Conservation (phyloP, 1,140 invertebrate genomes). For the Drosophila azteca region DNA sequence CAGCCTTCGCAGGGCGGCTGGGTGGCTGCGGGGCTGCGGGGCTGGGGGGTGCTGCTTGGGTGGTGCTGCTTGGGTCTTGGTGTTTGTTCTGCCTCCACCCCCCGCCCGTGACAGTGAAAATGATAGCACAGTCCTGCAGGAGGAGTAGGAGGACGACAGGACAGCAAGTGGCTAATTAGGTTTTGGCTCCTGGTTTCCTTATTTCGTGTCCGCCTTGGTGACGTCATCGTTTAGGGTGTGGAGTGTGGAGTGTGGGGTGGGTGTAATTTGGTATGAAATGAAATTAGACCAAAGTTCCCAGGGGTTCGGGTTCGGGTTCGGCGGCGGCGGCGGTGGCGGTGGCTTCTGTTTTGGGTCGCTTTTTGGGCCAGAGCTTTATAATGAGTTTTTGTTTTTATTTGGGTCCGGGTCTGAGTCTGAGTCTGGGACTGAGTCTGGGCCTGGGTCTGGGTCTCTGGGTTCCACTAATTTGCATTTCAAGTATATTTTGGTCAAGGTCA, state of each 20-base stretch:
- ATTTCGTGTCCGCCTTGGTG: constrained; percentile 32
- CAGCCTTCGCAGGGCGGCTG: constrained; percentile 15
- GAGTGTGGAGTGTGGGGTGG: constrained; percentile 15
- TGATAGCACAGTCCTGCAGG: constrained; percentile 42
- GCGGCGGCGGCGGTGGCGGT: constrained; percentile 19
- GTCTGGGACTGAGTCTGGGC: constrained; percentile 29
- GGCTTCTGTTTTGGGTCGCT: constrained; percentile 9
- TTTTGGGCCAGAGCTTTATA: constrained; percentile 47
- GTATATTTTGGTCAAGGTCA: constrained; percentile 68
- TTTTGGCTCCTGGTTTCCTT: constrained; percentile 55
- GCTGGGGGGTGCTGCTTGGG: too few relatives aligned
- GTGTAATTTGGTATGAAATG: constrained; percentile 76
- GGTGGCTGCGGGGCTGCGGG: too few relatives aligned
- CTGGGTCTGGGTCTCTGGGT: constrained; percentile 21
- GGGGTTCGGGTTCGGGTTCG: constrained; percentile 4
- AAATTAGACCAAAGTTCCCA: constrained; percentile 54
- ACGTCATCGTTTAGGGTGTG: constrained; percentile 51
- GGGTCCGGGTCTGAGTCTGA: constrained; percentile 27
- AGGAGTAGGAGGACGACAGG: constrained; percentile 19
- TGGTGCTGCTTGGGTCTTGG: constrained; percentile 1
- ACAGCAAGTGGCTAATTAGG: constrained; percentile 67
- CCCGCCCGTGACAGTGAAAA: constrained; percentile 64
- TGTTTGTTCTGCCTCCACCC: neutral
- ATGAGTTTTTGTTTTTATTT: constrained; percentile 77
- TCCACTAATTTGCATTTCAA: constrained; percentile 74